A percentile compares a stretch with the other conserved stretches of the same genome.
These are phyloP conservation scores for Salvator merianae DNA, from an alignment of 2,113 vertebrate species.

Conservation along the genomic window DNA sequence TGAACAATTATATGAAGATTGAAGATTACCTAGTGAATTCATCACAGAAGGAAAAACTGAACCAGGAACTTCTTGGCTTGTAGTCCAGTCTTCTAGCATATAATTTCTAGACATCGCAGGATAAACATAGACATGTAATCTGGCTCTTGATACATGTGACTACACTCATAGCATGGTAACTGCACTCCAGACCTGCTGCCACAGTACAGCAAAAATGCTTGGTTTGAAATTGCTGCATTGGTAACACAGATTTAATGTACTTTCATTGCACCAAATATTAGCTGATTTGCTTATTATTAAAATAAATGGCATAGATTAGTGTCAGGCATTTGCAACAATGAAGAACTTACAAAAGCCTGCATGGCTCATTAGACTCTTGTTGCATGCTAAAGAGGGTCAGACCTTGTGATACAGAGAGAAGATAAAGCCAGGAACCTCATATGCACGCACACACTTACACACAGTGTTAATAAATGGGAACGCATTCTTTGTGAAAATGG, in stretches of 20 bases:
- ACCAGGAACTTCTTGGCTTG: neutral
- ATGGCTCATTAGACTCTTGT: slow-evolving; percentile 79
- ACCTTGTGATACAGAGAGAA: slow-evolving; percentile 77
- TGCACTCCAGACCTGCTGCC: slow-evolving; percentile 44
- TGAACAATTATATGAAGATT: neutral
- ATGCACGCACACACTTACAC: slow-evolving; percentile 18
- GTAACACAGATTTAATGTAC: slow-evolving; percentile 71
- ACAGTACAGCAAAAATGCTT: slow-evolving; percentile 41
- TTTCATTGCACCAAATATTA: slow-evolving; percentile 77
- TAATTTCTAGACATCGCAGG: neutral
- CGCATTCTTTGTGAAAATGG: slow-evolving; percentile 42
- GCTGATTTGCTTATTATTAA: slow-evolving; percentile 80
- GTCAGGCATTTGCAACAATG: slow-evolving; percentile 81
- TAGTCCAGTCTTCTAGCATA: neutral
- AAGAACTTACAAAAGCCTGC: slow-evolving; percentile 81
- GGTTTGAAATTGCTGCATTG: slow-evolving; percentile 60
- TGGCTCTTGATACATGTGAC: neutral
- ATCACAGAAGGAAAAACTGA: neutral
- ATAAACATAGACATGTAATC: neutral
- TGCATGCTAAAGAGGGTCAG: slow-evolving; percentile 79
- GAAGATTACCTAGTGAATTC: neutral
- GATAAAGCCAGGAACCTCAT: slow-evolving; percentile 28
- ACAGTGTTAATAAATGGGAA: slow-evolving; percentile 39
- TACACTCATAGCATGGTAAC: neutral
- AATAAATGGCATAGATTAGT: slow-evolving; percentile 84